Conservation (phyloP, 1,140 invertebrate species). For the Neotoxoptera formosana region DNA sequence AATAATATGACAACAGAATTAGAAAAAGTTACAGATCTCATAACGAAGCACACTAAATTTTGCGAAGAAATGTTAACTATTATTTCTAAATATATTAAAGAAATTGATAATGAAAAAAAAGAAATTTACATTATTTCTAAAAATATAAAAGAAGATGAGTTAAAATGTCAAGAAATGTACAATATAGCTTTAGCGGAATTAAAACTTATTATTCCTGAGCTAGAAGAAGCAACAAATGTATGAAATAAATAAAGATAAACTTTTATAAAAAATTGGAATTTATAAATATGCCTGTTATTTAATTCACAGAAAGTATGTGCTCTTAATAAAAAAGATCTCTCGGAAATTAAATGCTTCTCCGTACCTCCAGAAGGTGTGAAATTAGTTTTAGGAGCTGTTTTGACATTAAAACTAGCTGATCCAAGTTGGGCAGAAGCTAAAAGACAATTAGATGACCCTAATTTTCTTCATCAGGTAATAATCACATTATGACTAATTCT, state of each 20-base stretch:
- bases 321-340: constrained; percentile 86
- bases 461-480: constrained; percentile 71
- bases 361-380: constrained; percentile 83
- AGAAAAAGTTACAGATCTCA: constrained; percentile 61
- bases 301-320: constrained; percentile 74
- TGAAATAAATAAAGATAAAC: not conserved
- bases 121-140: constrained; percentile 71
- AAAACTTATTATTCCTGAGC: constrained; percentile 80
- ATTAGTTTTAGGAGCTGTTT: constrained; percentile 88
- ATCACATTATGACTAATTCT: not conserved
- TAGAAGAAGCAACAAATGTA: constrained; percentile 81
- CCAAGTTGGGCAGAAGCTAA: constrained; percentile 87
- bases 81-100: constrained; percentile 78
- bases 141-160: constrained; percentile 80
- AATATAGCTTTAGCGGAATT: constrained; percentile 82
- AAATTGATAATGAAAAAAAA: constrained; percentile 81
- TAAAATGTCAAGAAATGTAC: constrained; percentile 79
- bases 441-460: constrained; percentile 78
- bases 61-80: constrained; percentile 79
- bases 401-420: constrained; percentile 81
- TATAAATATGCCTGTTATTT: not conserved
- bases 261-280: not conserved
- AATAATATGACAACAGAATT: constrained; percentile 70
- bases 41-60: constrained; percentile 61
- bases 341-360: constrained; percentile 86